Evolutionary conservation across 2,113 vertebrate species (phyloP).

Genomic region (Leptocoma aspasia): DNA sequence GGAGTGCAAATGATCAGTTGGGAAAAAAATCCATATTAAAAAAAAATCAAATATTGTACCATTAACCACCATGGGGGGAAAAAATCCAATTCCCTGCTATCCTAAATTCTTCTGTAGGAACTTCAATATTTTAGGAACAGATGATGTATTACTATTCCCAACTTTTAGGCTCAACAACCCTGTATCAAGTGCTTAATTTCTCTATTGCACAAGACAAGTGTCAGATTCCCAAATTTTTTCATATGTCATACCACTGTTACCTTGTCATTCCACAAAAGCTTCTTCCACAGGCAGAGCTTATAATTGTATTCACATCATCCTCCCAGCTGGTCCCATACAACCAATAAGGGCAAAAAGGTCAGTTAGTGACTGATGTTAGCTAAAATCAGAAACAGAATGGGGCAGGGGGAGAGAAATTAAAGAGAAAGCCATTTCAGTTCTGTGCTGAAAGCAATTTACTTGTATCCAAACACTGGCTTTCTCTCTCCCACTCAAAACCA

Average conservation of each 20-base stretch:
- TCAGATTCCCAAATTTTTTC: background rate
- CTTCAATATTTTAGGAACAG: background rate
- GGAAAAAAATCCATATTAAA: background rate
- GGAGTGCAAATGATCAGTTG: background rate
- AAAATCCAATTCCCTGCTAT: background rate
- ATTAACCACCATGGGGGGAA: accelerated
- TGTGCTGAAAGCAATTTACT: background rate
- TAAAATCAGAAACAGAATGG: background rate
- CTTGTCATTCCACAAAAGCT: background rate
- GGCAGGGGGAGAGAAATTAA: accelerated
- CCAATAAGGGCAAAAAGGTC: background rate
- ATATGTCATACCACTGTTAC: background rate
- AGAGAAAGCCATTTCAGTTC: background rate
- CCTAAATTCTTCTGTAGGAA: background rate
- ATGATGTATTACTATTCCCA: background rate
- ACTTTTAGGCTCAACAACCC: background rate
- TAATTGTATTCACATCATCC: background rate
- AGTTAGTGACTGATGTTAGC: background rate
- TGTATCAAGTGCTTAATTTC: background rate
- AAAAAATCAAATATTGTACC: background rate
- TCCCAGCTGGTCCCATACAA: background rate
- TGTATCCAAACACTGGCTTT: background rate
- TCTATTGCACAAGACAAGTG: background rate
- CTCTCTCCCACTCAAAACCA: background rate
- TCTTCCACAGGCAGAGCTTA: background rate